Evolutionary conservation across 2,888 invertebrate genomes (phyloP), one percentile per base, ranked within the genome.

Genomic region (Meandrusa payeni): DNA sequence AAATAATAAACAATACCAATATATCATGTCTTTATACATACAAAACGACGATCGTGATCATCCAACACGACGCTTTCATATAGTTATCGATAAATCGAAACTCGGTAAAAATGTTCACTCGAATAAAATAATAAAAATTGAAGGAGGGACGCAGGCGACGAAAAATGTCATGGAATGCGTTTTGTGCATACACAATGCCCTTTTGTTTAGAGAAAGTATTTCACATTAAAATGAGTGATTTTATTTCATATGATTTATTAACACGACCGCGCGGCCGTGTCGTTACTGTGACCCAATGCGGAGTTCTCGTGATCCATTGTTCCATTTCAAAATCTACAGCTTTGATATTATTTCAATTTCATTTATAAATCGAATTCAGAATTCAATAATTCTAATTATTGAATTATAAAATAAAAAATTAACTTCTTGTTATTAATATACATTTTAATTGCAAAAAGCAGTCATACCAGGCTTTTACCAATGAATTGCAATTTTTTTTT

Each of bases 201-300:
- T 82, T 83, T 87, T 85, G 86, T 87, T 81, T 86, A 82, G 81
- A 80, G 83, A 82, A 80, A 86, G 82, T 85, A 85, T 86, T 86
- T 86, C 86, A 85, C 85, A 83, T 83, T 76, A 74, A 70, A 75
- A 76, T 71, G 76, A 79, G 67, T 79, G 83, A 86, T 85, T 83
- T 87, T 81, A 85, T 82, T 82, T 80, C 77, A 66, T 76, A 80
- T 86, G 82, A 85, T 82, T 85, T 81, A 85, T 81, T 74, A 63
- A 63, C 51, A 59, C 61, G 62, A 63, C 67, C 67, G 64, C 53
- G 54, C 54, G 55, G 54, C 56, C 55, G 54, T 56, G 64, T 70
- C 62, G 65, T 70, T 69, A 56, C 51, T 64, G 65, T 63, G 59
- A 50, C 46, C 59, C 59, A 53, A 55, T 52, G 48, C 31, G n/a